Base-by-base conservation (phyloP, 2,797 vertebrate species). In the Petrocephalus schoutedeni region DNA sequence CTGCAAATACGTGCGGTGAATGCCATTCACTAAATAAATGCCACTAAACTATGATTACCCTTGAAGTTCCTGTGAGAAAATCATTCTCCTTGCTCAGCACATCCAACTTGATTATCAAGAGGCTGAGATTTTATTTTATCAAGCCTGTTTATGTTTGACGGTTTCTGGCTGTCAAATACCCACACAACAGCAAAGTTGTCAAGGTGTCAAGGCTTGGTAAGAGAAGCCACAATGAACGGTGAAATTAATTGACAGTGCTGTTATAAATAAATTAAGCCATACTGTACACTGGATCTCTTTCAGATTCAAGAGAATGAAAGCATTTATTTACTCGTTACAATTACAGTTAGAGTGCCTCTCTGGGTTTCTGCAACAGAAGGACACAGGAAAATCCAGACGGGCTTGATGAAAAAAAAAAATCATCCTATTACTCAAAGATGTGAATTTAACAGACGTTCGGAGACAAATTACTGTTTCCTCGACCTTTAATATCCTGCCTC, bases 181-280 rank as follows among this genome's bases (percentile, higher is more conserved):
- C 16, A 2, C 32, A 23, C 51, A 8, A 58, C 56, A 41, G 84
- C 54, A 58, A 86, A 58, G 19, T 54, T 86, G 54, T 86, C 56
- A 86, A 86, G 28, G 32, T 86, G 84, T 86, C 54, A 16, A n/a
- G 84, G 7, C 54, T 86, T 41, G 36, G 19, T 36, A 86, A 58
- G 84, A 19, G 28, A 41, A 86, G 56, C 28, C 84, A 36, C 84
- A 58, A 58, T 85, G 84, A 56, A 58, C 19, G 21, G 10, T 41
- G 23, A 41, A 58, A 59, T 58, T 58, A 86, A 41, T 23, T 41
- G 84, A 59, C 54, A 36, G 28, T 28, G 84, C 56, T 86, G 36
- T 86, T 86, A 85, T 57, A 56, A 58, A 58, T 59, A 59, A 86
- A 59, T 86, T 36, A 86, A 85, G 28, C 14, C 9, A n/a, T 41